Base-by-base conservation (phyloP, 1,140 invertebrate species). In the Manduca sexta region DNA sequence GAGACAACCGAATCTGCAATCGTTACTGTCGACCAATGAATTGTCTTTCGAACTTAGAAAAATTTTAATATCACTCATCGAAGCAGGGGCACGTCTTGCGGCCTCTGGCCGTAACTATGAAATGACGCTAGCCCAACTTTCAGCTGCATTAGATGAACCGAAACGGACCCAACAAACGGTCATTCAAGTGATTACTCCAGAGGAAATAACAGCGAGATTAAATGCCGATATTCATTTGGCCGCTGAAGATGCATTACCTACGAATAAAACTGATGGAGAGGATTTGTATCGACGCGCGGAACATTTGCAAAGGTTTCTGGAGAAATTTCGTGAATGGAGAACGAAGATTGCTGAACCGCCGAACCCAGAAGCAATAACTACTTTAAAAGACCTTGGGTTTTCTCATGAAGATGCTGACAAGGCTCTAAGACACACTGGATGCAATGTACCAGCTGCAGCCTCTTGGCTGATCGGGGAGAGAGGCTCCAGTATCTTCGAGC, bases 41-140 rank as follows among this genome's bases (percentile, higher is more conserved):
- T 18, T 84, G n/a, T 74, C 81, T 0, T 74, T 68, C 21, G 81
- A 84, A 45, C 34, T 84, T 15, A 53, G 66, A 6, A 84, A 84
- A 30, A 84, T 84, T 16, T 44, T 84, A 0, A 84, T 84, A 49
- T 81, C 79, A 1, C 48, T 84, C 7, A 72, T 84, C 40, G 79
- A 83, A 71, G 79, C 77, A 6, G 81, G 79, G 1, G 81, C 79
- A 0, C 38, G 75, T 10, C 50, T 84, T 5, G 81, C 81, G 0
- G 79, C 81, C 0, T 63, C 69, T n/a, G 74, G 81, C 0, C 60
- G 69, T 6, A 78, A 74, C 45, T 82, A 84, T 42, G 76, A 78
- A 47, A 52, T 68, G 39, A 68, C 79, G 0, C 41, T 84, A n/a
- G 66, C 64, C 0, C 72, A 83, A 31, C 48, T 84, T 8, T 69